These are phyloP conservation scores for Threskiornis aethiopicus DNA, from an alignment of 2,797 vertebrate species.

Conservation along the genomic window DNA sequence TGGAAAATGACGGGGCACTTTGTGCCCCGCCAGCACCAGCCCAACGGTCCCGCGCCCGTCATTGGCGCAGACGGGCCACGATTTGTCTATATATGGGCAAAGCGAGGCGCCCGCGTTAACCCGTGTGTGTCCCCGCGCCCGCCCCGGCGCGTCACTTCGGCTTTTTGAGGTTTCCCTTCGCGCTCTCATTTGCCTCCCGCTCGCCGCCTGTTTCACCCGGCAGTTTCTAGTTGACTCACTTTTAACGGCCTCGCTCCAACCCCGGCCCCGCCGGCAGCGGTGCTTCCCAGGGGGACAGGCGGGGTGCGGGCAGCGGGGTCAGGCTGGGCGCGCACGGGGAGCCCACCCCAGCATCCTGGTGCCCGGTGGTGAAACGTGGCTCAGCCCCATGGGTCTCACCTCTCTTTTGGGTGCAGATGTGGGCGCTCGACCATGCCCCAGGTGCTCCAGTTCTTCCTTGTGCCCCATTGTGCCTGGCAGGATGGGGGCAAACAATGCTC, in stretches of 20 bases:
- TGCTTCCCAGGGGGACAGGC: not conserved
- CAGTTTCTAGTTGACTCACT: slow-evolving; percentile 80
- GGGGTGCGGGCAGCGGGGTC: not conserved
- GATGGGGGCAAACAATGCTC: not conserved
- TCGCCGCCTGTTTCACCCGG: not conserved
- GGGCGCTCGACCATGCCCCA: accelerated
- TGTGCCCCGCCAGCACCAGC: not conserved
- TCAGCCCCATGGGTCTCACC: too few species aligned
- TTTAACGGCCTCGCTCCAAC: slow-evolving; percentile 59
- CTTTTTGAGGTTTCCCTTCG: slow-evolving; percentile 76
- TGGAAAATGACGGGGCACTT: not conserved
- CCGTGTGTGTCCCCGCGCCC: not conserved
- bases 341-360: not conserved
- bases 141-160: slow-evolving; percentile 58
- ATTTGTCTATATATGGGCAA: slow-evolving; percentile 76
- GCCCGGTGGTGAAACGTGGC: accelerated
- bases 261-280: not conserved
- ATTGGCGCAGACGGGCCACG: slow-evolving; percentile 26
- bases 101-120: not conserved
- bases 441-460: not conserved
- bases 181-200: slow-evolving; percentile 46
- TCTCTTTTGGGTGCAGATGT: not conserved
- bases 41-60: not conserved
- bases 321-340: not conserved
- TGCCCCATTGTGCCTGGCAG: not conserved